Base-by-base conservation (phyloP, 1,140 invertebrate genomes). In the Drosophila tropicalis region DNA sequence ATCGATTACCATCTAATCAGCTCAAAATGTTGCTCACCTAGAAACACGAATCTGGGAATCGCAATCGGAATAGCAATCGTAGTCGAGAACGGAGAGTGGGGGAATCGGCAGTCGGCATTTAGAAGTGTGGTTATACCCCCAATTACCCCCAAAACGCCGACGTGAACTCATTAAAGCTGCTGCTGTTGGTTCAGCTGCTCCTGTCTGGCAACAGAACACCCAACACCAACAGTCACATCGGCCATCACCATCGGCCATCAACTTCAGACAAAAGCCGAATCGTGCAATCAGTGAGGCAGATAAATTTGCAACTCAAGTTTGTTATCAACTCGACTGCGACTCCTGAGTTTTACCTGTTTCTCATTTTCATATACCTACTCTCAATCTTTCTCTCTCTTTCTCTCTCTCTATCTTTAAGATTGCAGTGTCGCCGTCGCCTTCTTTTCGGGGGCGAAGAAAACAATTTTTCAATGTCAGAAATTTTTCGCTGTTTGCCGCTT, bases 391-490 rank as follows among this genome's bases (percentile, higher is more conserved):
- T 36, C 34, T 12, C 10, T 36, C 34, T 10, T 3, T 10, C 34
- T 5, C 34, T 36, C 34, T 36, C 0, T 36, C 9, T 25, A 25
- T 25, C 22, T 25, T 34, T 6, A 34, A 32, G 36, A 29, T n/a
- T 34, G 54, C 29, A 36, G 34, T 44, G 47, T 51, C 25, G 17
- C 70, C 65, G 32, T 41, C 58, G 65, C 77, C 12, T 13, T 39
- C 12, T 13, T 39, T 12, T 39, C 1, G 36, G 70, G 34, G 67
- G 69, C 62, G 29, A 19, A 32, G 3, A 79, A 87, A 79, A 87
- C 77, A 87, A 89, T 87, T 89, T 87, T 89, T 87, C 83, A 87
- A 83, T 89, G 83, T 87, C 83, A 79, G 70, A 87, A 79, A 75
- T 73, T 85, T 76, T 62, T 51, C 44, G 47, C 56, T 39, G 5